Base-by-base conservation (phyloP, 2,888 invertebrate species). In the Amphipoea lucens region DNA sequence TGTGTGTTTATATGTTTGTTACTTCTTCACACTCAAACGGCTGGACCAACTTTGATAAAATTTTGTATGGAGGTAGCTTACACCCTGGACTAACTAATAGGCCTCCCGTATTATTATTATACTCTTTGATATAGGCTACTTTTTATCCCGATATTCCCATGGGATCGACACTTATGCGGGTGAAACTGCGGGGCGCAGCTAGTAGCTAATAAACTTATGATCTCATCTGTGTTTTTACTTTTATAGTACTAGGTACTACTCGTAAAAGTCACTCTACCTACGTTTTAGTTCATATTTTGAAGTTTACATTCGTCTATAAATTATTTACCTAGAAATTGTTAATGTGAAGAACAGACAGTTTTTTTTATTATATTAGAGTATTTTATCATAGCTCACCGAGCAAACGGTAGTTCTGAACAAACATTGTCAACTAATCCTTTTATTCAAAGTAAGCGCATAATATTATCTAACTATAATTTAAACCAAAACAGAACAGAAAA, bases 401-500 rank as follows among this genome's bases (percentile, higher is more conserved):
- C 11, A 40, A 60, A 51, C 17, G 4, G 12, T 29, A 17, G 23
- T 67, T 67, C 9, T 3, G 0, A 67, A 66, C 7, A 42, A 68
- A 40, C 17, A 23, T 54, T 81, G 6, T n/a, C 14, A 23, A 67
- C 0, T 29, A 51, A 82, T 23, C 23, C 4, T 5, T 0, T 14
- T n/a, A 40, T 12, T 23, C 29, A 29, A 82, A 63, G 71, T 36
- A 12, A n/a, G 7, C 45, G 48, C n/a, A 66, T 62, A 45, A 36
- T 7, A 68, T 81, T 69, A 70, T 48, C 6, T 29, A 45, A 29
- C 5, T 20, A 54, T 36, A 17, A 62, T 80, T 73, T n/a, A 29
- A 70, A 80, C n/a, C 42, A 74, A 74, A 75, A 69, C 36, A 67
- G 70, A 36, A 73, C 17, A 29, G 9, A 45, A n/a, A 69, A 67